A percentile compares a stretch with the other conserved stretches of the same genome.
phyloP scores from a whole-genome alignment of 2,888 invertebrate genomes.

The Netelia melanura region DNA sequence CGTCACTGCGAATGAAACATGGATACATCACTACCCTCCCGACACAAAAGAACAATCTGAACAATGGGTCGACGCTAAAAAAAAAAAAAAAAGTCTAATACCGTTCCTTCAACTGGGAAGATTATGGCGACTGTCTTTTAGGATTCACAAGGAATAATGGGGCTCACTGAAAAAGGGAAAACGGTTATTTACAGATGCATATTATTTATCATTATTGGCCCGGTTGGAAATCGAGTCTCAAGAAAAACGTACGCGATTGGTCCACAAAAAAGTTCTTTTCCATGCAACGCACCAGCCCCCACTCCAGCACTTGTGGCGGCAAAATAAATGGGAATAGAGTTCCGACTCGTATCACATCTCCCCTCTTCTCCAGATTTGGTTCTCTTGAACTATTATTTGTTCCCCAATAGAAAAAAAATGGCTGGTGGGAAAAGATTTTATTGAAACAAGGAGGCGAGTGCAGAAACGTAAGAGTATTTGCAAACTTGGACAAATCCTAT shows the following conservation, averaged over 20 bases:
- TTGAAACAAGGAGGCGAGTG: conserved; percentile 60
- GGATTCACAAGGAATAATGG: conserved; percentile 76
- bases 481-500: conserved; percentile 64
- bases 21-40: conserved; percentile 77
- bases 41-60: conserved; percentile 71
- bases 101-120: conserved; percentile 43
- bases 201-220: conserved; percentile 70
- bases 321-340: conserved; percentile 51
- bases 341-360: conserved; percentile 59
- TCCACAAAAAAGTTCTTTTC: conserved; percentile 67
- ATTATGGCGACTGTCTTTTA: conserved; percentile 77
- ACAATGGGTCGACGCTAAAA: conserved; percentile 49
- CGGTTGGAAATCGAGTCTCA: conserved; percentile 69
- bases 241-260: conserved; percentile 66
- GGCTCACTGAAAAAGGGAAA: conserved; percentile 71
- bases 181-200: conserved; percentile 70
- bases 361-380: conserved; percentile 73
- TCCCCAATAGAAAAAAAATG: conserved; percentile 61
- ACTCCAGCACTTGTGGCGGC: conserved; percentile 35
- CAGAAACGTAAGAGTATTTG: conserved; percentile 47
- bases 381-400: conserved; percentile 71
- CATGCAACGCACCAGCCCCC: conserved; percentile 68
- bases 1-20: conserved; percentile 80
- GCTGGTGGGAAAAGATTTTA: conserved; percentile 63
- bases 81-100: conserved; percentile 51